These are phyloP conservation scores for Eutolmus rufibarbis DNA, from an alignment of 2,888 invertebrate species.

Conservation along the genomic window DNA sequence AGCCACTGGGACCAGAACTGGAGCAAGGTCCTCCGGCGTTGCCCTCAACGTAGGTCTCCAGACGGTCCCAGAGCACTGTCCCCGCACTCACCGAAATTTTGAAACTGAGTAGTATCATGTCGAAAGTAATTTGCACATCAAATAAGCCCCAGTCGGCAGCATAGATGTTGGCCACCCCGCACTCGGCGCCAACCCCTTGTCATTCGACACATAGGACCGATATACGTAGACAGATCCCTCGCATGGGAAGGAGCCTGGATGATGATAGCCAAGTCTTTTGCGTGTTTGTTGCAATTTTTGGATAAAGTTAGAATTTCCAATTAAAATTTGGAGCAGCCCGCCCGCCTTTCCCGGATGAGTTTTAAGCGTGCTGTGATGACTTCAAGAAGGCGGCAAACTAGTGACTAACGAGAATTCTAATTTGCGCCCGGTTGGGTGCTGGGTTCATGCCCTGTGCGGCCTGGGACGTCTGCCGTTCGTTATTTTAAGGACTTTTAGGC, in stretches of 20 bases:
- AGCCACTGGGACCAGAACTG: not conserved
- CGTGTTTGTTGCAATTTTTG: constrained; percentile 36
- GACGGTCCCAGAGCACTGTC: not conserved
- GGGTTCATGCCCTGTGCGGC: not conserved
- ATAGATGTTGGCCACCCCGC: not conserved
- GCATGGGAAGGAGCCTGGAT: not conserved
- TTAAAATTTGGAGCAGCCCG: constrained; percentile 15
- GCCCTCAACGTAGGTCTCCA: not conserved
- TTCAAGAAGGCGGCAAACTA: constrained; percentile 19
- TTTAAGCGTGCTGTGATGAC: constrained; percentile 4
- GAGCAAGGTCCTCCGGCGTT: not conserved
- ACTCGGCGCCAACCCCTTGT: not conserved
- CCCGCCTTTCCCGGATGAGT: not conserved
- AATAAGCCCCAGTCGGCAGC: constrained; percentile 40
- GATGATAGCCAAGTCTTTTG: not conserved
- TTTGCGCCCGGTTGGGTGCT: not conserved
- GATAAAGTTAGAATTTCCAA: constrained; percentile 35
- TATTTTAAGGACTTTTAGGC: not conserved
- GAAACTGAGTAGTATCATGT: constrained; percentile 40
- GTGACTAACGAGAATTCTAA: constrained; percentile 27
- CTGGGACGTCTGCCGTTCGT: not conserved
- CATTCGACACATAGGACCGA: not conserved
- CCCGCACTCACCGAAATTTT: not conserved
- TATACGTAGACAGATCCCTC: not conserved
- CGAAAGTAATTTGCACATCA: constrained; percentile 48